Conservation (phyloP, 2,113 vertebrate species). For the Tenebrosternarchus preto region DNA sequence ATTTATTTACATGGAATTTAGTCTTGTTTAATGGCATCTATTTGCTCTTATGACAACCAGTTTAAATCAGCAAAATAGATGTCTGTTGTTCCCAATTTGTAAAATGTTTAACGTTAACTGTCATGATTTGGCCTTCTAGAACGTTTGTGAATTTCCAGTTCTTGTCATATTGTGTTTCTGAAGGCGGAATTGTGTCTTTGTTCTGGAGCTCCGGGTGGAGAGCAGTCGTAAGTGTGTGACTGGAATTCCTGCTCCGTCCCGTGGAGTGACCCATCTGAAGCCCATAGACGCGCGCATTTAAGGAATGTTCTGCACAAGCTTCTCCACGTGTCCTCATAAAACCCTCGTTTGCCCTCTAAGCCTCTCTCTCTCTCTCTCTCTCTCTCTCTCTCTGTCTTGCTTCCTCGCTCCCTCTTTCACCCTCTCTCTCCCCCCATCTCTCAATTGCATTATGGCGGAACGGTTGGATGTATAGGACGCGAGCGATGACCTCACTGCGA, state of each 20-base stretch:
- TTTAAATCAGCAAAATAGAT: background rate
- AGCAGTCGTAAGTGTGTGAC: background rate
- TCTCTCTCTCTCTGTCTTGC: background rate
- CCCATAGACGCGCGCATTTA: conserved; percentile 7
- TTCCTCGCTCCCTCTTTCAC: background rate
- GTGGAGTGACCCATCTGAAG: conserved; percentile 16
- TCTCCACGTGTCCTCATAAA: conserved; percentile 49
- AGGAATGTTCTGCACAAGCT: background rate
- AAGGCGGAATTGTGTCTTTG: conserved; percentile 27
- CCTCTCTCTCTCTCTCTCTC: background rate
- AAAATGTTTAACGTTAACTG: background rate
- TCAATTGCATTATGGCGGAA: conserved; percentile 48
- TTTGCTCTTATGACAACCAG: background rate
- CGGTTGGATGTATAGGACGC: conserved; percentile 39
- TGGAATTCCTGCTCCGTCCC: conserved; percentile 35
- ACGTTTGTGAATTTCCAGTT: background rate
- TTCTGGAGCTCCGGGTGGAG: conserved; percentile 10
- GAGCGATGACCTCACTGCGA: conserved; percentile 56
- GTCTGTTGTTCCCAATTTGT: background rate
- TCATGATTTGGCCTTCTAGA: background rate
- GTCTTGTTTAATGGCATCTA: background rate
- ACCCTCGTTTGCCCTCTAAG: conserved; percentile 21
- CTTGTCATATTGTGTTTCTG: background rate
- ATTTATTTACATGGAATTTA: background rate
- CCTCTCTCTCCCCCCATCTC: background rate